Percentiles rank a stretch among this genome's conserved stretches.
These are phyloP conservation scores for Scomber japonicus DNA, from an alignment of 2,113 vertebrate genomes.

Conservation along the genomic window DNA sequence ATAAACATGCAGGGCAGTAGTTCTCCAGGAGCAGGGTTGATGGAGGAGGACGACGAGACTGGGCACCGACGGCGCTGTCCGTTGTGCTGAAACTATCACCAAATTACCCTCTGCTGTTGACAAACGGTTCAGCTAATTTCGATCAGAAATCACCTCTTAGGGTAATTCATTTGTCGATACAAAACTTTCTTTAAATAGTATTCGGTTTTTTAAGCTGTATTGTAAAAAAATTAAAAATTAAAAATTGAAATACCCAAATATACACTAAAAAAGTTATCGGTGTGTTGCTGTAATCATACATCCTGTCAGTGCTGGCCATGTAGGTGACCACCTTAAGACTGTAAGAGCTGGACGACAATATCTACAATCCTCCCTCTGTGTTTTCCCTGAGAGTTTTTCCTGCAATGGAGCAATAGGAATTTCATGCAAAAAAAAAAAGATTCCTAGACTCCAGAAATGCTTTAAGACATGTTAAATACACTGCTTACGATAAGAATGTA, in stretches of 20 bases:
- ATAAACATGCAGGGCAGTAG: too few relatives aligned
- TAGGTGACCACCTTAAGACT: neutral
- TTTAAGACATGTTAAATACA: too few relatives aligned
- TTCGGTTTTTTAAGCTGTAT: neutral
- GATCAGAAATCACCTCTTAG: constrained; percentile 7
- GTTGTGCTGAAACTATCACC: constrained; percentile 41
- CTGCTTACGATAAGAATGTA: too few relatives aligned
- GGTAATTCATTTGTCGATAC: neutral
- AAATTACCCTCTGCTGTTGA: constrained; percentile 12
- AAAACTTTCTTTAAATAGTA: neutral
- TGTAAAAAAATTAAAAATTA: too few relatives aligned
- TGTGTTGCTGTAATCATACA: too few relatives aligned
- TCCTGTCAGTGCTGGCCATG: neutral
- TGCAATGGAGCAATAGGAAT: neutral
- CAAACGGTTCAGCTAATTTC: constrained; percentile 24
- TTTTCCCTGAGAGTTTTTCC: neutral
- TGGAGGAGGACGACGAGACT: neutral
- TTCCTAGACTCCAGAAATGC: too few relatives aligned
- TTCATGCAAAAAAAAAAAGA: neutral
- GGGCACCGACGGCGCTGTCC: constrained; percentile 39
- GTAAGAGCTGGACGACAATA: neutral
- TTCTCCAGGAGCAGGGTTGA: too few relatives aligned
- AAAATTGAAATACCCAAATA: neutral
- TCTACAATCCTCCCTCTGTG: neutral
- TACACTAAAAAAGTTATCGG: neutral